Base-by-base conservation (phyloP, 2,888 invertebrate genomes). In the Empis livida region DNA sequence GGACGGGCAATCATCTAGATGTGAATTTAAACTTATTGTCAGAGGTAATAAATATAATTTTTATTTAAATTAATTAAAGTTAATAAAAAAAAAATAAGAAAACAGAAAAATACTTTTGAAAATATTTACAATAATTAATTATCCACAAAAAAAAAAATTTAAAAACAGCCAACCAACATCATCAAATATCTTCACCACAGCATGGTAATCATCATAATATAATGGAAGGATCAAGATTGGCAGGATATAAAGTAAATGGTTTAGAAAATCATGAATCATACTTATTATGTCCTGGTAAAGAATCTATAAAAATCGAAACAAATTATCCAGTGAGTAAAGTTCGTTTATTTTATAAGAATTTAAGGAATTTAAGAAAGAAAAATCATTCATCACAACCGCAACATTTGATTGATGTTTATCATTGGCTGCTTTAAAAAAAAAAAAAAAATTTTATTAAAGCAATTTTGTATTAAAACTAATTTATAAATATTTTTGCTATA, bases 11-110 rank as follows among this genome's bases (percentile, higher is more conserved):
- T 72, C 73, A 54, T 76, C 77, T 42, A 74, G 74, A 53, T 82
- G 82, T 61, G 75, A 74, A 57, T 82, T 82, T 62, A 73, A 73
- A 16, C 71, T 82, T 50, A 73, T 72, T 52, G 73, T 81, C 44
- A 74, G 73, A 67, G 72, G 79, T 79, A 63, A 43, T 3, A 16
- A 9, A 30, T 14, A 43, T 32, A 27, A 20, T 27, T 27, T 30
- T 41, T 42, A 16, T 35, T 32, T 23, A 35, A 9, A 15, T 27
- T 27, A 16, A 11, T 45, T 30, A 15, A 38, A 39, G 10, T 38
- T 13, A 9, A 31, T 11, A 20, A 40, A 20, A 40, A 10, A 20
- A 13, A 40, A 20, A 6, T 15, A 17, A 20, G 13, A 5, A 6
- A 20, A 15, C 8, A 37, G 8, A n/a, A 16, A 17, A 20, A 40